Evolutionary conservation across 2,888 invertebrate species (phyloP).

Genomic region (Sceliomorpha sp.): DNA sequence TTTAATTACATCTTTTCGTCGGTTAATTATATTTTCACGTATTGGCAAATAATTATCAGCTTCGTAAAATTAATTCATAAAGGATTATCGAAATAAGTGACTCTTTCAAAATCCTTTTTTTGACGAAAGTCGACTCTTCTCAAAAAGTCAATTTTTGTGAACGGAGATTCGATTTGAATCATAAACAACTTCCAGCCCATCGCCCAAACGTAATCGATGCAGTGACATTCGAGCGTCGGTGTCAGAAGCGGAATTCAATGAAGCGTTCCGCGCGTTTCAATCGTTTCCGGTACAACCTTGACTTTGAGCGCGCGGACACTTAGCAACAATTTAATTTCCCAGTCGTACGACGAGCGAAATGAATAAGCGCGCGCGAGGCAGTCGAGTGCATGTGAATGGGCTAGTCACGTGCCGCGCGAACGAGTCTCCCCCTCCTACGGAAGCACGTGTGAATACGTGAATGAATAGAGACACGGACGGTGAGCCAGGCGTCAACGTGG

Average conservation of each 20-base stretch:
- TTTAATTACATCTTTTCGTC: no score
- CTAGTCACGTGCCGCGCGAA: constrained; percentile 61
- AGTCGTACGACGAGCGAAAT: constrained; percentile 57
- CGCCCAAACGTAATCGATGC: constrained; percentile 8
- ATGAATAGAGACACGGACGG: constrained; percentile 45
- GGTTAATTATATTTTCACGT: no score
- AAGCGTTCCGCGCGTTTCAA: constrained; percentile 7
- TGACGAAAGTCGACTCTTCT: no score
- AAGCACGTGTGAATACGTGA: constrained; percentile 57
- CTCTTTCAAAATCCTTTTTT: no score
- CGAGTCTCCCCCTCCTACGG: constrained; percentile 45
- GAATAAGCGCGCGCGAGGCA: constrained; percentile 54
- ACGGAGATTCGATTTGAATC: no score
- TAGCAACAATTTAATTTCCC: constrained; percentile 36
- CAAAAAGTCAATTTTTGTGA: no score
- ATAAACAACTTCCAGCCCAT: no score
- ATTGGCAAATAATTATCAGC: no score
- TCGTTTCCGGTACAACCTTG: constrained; percentile 7
- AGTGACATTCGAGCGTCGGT: no score
- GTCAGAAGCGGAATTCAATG: background rate
- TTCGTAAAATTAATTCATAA: no score
- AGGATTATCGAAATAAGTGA: no score
- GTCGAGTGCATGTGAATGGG: constrained; percentile 59
- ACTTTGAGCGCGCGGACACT: constrained; percentile 17
- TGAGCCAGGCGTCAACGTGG: constrained; percentile 39